Conservation (phyloP, 2,888 invertebrate species). For the Pachydiplax longipennis region DNA sequence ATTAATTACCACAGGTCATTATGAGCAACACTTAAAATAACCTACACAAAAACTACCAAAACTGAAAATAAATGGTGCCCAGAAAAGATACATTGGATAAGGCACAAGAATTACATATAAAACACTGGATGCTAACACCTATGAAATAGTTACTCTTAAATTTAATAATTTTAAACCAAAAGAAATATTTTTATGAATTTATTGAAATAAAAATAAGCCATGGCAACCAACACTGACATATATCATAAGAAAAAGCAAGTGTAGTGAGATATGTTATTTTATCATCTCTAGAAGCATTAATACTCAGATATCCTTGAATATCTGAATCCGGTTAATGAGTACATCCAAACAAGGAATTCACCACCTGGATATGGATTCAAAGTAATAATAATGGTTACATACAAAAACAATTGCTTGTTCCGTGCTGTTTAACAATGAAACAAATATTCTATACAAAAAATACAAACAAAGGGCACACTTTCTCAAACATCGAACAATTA, state of each 20-base stretch:
- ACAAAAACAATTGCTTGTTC: slow-evolving; percentile 39
- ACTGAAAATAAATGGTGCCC: slow-evolving; percentile 31
- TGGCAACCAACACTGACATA: background rate
- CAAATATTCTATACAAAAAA: slow-evolving; percentile 18
- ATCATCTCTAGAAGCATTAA: slow-evolving; percentile 18
- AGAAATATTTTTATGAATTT: background rate
- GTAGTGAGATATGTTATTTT: slow-evolving; percentile 16
- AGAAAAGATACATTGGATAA: slow-evolving; percentile 39
- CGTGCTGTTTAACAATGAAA: slow-evolving; percentile 33
- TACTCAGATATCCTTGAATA: background rate
- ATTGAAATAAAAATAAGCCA: slow-evolving; percentile 10
- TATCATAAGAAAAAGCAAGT: slow-evolving; percentile 12
- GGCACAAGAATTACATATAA: slow-evolving; percentile 35
- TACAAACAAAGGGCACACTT: slow-evolving; percentile 25
- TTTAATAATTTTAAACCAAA: background rate
- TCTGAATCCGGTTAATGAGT: background rate
- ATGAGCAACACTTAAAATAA: slow-evolving; percentile 13
- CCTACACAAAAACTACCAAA: slow-evolving; percentile 32
- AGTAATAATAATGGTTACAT: slow-evolving; percentile 2
- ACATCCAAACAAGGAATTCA: background rate
- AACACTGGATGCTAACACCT: slow-evolving; percentile 34
- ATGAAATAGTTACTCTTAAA: background rate
- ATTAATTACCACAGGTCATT: background rate
- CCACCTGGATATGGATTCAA: slow-evolving; percentile 41
- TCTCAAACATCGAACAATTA: slow-evolving; percentile 19